Base-by-base conservation (phyloP, 1,140 invertebrate species). In the Drosophila sproati region DNA sequence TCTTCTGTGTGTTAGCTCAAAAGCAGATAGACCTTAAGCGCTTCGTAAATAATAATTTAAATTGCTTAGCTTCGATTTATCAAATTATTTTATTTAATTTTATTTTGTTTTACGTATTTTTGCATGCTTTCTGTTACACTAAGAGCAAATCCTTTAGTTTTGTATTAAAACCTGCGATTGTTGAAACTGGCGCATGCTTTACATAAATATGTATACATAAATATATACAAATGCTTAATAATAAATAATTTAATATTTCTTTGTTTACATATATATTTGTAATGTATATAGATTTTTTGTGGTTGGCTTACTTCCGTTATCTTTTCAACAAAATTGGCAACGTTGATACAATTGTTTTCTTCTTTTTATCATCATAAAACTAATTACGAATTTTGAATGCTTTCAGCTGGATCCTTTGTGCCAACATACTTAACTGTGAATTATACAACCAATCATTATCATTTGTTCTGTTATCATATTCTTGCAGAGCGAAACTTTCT, bases 21-120 rank as follows among this genome's bases (percentile, higher is more conserved):
- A 82, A 86, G 79, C 82, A 79, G 82, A 82, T 76, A 86, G 77
- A 82, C 69, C 43, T 82, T 67, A 87, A 82, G 82, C 82, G 79
- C 60, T 82, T 81, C 72, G 80, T 85, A 63, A 57, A 69, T 62
- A 62, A 59, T 71, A 59, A 52, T 71, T 45, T 52, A 63, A 67
- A 73, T 68, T 68, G 63, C 63, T 73, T 73, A 73, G 35, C 31
- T 76, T 66, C n/a, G 57, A 54, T 72, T 75, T 63, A 56, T 71
- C 12, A 59, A 67, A 67, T 60, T 60, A 63, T 39, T 62, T 47
- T 32, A 29, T 61, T 70, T 45, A 12, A 56, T 57, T 76, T 76
- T 34, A 37, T 51, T 72, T 39, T 51, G 32, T 5, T 52, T 63
- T 72, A 75, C 67, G 68, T 71, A 75, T 75, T 71, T 50, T 51